Evolutionary conservation across 2,797 vertebrate species (phyloP).

Genomic region (Myotis daubentonii): DNA sequence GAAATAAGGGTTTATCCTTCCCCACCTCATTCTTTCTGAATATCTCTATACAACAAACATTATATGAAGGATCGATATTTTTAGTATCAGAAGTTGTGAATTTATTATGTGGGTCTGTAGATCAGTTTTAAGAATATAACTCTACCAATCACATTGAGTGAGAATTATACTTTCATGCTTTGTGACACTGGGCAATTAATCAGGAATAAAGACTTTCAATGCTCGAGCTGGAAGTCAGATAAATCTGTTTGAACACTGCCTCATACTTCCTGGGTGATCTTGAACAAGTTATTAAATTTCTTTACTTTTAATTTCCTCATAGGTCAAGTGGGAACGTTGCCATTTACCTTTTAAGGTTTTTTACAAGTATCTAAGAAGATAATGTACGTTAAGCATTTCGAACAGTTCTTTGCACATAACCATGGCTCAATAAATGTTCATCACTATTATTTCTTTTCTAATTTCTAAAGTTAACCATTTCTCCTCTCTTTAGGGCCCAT

Average conservation of each 20-base stretch:
- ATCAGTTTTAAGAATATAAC: neutral
- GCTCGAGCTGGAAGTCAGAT: neutral
- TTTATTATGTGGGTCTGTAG: neutral
- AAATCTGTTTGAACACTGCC: neutral
- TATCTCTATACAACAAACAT: neutral
- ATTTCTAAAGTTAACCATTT: conserved; percentile 8
- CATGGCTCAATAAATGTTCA: neutral
- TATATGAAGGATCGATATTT: neutral
- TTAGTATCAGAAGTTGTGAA: neutral
- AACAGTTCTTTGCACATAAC: neutral
- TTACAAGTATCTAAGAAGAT: neutral
- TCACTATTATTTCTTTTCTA: neutral
- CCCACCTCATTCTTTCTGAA: neutral
- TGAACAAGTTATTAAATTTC: neutral
- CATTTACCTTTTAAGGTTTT: neutral
- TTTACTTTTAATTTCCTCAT: neutral
- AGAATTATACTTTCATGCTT: neutral
- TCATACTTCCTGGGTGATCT: neutral
- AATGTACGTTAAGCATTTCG: neutral
- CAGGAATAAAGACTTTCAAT: neutral
- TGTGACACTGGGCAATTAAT: neutral
- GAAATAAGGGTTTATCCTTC: neutral
- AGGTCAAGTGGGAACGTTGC: neutral
- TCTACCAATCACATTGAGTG: neutral
- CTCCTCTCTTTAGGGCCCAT: neutral